These are phyloP conservation scores for Bombus difficillimus DNA, from an alignment of 1,140 invertebrate species.

Conservation along the genomic window DNA sequence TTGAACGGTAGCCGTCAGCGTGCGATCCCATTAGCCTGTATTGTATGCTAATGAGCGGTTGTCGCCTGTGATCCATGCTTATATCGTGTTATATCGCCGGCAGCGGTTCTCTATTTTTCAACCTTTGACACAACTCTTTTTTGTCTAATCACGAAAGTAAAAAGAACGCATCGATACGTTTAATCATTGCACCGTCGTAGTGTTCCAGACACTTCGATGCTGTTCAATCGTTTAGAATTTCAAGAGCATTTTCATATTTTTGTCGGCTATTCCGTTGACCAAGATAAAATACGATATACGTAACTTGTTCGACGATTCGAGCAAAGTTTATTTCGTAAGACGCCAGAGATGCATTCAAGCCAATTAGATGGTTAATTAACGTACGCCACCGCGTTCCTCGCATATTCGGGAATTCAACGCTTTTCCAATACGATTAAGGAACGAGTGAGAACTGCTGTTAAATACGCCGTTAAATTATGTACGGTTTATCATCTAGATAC, in stretches of 20 bases:
- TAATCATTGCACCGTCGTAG: neutral
- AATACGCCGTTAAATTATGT: slow-evolving; percentile 32
- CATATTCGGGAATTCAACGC: slow-evolving; percentile 13
- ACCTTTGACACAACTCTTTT: slow-evolving; percentile 5
- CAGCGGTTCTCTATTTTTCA: slow-evolving; percentile 66
- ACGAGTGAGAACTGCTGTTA: slow-evolving; percentile 42
- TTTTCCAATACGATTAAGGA: neutral
- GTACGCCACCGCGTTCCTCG: slow-evolving; percentile 27
- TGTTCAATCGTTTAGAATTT: neutral
- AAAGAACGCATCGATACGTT: neutral
- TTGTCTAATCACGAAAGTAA: neutral
- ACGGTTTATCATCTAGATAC: slow-evolving; percentile 52
- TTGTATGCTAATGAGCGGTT: slow-evolving; percentile 79
- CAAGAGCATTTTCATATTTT: neutral
- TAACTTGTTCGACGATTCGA: neutral
- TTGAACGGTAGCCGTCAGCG: slow-evolving; percentile 74
- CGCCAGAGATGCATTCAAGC: slow-evolving; percentile 39
- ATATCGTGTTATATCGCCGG: slow-evolving; percentile 69
- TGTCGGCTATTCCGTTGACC: no score
- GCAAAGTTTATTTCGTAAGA: slow-evolving; percentile 14
- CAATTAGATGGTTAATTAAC: slow-evolving; percentile 72
- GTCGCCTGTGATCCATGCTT: slow-evolving; percentile 73
- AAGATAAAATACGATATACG: neutral
- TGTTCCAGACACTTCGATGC: neutral
- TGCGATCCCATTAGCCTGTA: slow-evolving; percentile 78